phyloP scores from a whole-genome alignment of 2,113 vertebrate species.

The Spea multiplicata region DNA sequence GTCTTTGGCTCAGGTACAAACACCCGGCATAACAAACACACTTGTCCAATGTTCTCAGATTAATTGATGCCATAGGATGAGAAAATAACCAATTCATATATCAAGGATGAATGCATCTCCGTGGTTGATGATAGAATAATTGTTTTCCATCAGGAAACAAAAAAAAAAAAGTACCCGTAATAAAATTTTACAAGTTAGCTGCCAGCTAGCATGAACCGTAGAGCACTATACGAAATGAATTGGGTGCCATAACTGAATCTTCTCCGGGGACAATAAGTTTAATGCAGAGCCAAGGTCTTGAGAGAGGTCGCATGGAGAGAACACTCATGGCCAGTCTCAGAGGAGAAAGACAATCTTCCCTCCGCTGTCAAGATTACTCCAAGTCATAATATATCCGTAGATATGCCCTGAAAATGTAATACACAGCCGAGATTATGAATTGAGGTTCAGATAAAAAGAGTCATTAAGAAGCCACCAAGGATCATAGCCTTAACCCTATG shows the following conservation, averaged over 20 bases:
- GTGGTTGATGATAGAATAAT: conserved; percentile 67
- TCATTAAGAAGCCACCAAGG: conserved; percentile 66
- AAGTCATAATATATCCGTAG: conserved; percentile 65
- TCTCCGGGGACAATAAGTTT: conserved; percentile 79
- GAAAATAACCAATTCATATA: conserved; percentile 50
- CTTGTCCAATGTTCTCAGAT: conserved; percentile 19
- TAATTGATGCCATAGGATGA: conserved; percentile 34
- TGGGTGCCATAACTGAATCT: conserved; percentile 76
- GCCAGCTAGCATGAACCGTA: conserved; percentile 71
- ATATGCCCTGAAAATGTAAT: conserved; percentile 65
- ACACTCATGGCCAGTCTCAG: conserved; percentile 63
- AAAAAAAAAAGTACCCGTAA: conserved; percentile 66
- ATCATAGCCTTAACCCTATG: conserved; percentile 66
- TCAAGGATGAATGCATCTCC: conserved; percentile 48
- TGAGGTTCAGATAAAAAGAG: conserved; percentile 57
- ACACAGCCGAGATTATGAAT: conserved; percentile 55
- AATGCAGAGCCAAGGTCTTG: conserved; percentile 72
- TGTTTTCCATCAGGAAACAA: conserved; percentile 66
- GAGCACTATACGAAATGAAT: conserved; percentile 80
- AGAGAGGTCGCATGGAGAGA: conserved; percentile 66
- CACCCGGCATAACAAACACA: conserved; percentile 15
- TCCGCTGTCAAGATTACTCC: conserved; percentile 69
- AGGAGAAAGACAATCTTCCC: conserved; percentile 69
- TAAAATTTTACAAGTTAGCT: conserved; percentile 81
- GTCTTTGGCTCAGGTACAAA: conserved; percentile 17